Base-by-base conservation (phyloP, 1,140 invertebrate genomes). In the Drosophila carrolli region DNA sequence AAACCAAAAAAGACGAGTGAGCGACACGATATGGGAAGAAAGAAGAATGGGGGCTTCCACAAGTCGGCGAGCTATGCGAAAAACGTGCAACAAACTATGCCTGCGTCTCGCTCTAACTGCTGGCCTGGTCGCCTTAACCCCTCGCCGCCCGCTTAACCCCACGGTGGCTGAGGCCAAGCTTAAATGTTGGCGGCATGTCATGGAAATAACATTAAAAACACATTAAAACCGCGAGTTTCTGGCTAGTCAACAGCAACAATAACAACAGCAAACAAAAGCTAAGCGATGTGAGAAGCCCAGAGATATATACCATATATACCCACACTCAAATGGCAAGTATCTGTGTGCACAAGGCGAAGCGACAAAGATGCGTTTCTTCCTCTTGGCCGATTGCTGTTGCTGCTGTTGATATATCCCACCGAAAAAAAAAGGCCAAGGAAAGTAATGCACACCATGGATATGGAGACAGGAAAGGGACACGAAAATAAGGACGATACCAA, bases 151-250 rank as follows among this genome's bases (percentile, higher is more conserved):
- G 1, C 50, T n/a, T 55, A 60, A 27, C 37, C 41, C 50, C 40
- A 37, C 44, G 44, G 13, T 48, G 57, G 76, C 63, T 74, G 78
- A 48, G 79, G 58, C 65, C 79, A 70, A 76, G 83, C 83, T 88
- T 89, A 89, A 88, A 88, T 88, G 84, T 88, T 88, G 83, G 83
- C 83, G 83, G 76, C 84, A 89, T 88, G 84, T 89, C 83, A 88
- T 89, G 83, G 84, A 88, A 88, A 88, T 88, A 88, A 88, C 83
- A 88, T 88, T 88, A 88, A 88, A 88, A 88, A 88, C 83, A 89
- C 83, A 88, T 88, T 88, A 88, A 89, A 88, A 89, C 83, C 83
- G 83, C 83, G 80, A 88, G 80, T 88, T 86, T 89, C 83, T 86
- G 80, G 66, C 76, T 80, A 85, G 62, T 78, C 80, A 77, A 59